Evolutionary conservation across 2,888 invertebrate species (phyloP).

Genomic region (Ptycholaimellus sp.): DNA sequence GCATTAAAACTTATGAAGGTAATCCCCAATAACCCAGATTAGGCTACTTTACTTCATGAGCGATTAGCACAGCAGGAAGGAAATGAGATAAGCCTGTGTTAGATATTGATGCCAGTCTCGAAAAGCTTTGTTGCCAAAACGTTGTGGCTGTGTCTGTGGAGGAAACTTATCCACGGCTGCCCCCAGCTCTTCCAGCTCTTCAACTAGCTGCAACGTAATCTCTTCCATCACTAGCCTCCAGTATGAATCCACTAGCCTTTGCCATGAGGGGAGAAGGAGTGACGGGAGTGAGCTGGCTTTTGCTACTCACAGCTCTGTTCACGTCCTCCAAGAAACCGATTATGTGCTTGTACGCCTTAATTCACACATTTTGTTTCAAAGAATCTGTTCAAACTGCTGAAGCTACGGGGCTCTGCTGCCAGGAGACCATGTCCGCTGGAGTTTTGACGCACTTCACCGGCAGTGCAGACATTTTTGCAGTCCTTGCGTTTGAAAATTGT

Average conservation of each 20-base stretch:
- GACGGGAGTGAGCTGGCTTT: neutral
- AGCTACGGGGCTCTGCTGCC: too few species aligned
- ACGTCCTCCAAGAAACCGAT: neutral
- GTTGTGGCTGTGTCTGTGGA: conserved; percentile 65
- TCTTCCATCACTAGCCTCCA: too few species aligned
- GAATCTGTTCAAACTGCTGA: neutral
- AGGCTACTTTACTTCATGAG: too few species aligned
- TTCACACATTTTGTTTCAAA: neutral
- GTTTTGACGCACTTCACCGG: neutral
- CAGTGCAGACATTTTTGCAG: too few species aligned
- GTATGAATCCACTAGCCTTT: conserved; percentile 40
- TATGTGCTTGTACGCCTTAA: conserved; percentile 2
- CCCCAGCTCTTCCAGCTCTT: conserved; percentile 46
- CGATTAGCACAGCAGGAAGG: too few species aligned
- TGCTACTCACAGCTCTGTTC: neutral
- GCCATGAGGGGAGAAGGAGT: conserved; percentile 29
- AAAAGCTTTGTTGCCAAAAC: conserved; percentile 83
- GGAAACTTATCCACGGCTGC: conserved; percentile 54
- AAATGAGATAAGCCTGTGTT: too few species aligned
- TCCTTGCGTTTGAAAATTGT: too few species aligned
- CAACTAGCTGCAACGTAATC: too few species aligned
- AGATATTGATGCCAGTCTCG: conserved; percentile 51
- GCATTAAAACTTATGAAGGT: too few species aligned
- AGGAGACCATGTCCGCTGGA: neutral
- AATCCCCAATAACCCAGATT: too few species aligned